These are phyloP conservation scores for Eulemur rufifrons DNA, from an alignment of 2,113 vertebrate species.

Conservation along the genomic window DNA sequence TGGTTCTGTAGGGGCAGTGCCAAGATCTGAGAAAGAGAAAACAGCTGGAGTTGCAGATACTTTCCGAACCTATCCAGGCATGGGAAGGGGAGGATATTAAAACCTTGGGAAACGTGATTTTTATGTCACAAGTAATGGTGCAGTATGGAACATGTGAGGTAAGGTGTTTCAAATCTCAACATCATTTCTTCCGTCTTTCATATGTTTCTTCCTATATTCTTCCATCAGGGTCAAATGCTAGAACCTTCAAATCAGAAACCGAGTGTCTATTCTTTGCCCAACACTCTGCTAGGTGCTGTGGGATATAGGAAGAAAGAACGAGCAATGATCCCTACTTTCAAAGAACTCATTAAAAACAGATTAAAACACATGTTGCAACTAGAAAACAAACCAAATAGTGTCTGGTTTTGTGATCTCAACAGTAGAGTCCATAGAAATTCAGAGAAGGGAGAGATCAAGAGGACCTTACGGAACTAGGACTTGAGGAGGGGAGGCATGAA, in stretches of 20 bases:
- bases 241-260: neutral
- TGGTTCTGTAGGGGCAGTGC: slow-evolving; percentile 88
- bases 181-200: neutral
- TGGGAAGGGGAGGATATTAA: slow-evolving; percentile 98
- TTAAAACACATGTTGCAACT: neutral
- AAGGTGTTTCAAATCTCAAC: slow-evolving; percentile 65
- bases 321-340: neutral
- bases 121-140: slow-evolving; percentile 95
- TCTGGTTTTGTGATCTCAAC: neutral
- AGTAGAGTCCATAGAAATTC: neutral
- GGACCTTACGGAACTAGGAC: neutral
- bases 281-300: neutral
- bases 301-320: neutral
- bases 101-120: slow-evolving; percentile 92
- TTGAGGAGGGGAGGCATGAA: neutral
- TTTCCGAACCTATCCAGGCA: slow-evolving; percentile 94
- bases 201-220: neutral
- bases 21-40: slow-evolving; percentile 97
- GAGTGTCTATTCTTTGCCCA: neutral
- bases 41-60: slow-evolving; percentile 96
- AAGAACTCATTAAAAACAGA: neutral
- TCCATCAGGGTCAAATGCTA: neutral
- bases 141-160: slow-evolving; percentile 93
- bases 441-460: neutral
- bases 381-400: neutral